Evolutionary conservation across 2,113 vertebrate species (phyloP), one percentile per base, ranked within the genome.

Genomic region (Toxotes chatareus): DNA sequence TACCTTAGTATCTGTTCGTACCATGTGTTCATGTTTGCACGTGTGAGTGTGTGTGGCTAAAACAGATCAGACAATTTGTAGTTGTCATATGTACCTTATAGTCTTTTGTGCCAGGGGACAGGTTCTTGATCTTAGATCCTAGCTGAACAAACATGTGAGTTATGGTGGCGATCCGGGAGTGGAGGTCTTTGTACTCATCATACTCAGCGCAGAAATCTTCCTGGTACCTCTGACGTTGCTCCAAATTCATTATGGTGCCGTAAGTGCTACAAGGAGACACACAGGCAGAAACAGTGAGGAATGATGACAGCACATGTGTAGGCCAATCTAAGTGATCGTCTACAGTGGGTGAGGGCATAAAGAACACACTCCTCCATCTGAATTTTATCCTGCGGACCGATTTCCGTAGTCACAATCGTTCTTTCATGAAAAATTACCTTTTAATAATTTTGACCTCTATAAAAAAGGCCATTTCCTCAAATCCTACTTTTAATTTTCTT

Each of bases 191-290:
- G 77, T 97, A 96, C 87, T 97, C 95, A 0, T 93, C 85, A 4
- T 96, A 96, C 80, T 96, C 97, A 0, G 93, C 86, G 19, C 94
- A 93, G 86, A 97, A 97, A 38, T 96, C 97, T 27, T 94, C 93
- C 76, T 95, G 90, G 38, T 96, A 97, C 44, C 88, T 88, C 77
- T 92, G 91, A 27, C 92, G 86, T 79, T 96, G 96, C 73, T 96
- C 96, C 13, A 80, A 8, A 84, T 88, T 84, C 56, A 72, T 83
- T 40, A 97, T 93, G 63, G 91, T 27, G 21, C 19, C 55, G 69
- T 96, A 95, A 19, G 92, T 86, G 68, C 97, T 97, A 71, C 4
- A 79, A 36, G 49, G 53, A 65, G 34, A 79, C 8, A 82, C 57
- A 73, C 1, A 31, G 32, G 80, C 2, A 57, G 4, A n/a, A 49